Evolutionary conservation across 2,797 vertebrate genomes (phyloP), one percentile per base, ranked within the genome.

Genomic region (Miopithecus talapoin): DNA sequence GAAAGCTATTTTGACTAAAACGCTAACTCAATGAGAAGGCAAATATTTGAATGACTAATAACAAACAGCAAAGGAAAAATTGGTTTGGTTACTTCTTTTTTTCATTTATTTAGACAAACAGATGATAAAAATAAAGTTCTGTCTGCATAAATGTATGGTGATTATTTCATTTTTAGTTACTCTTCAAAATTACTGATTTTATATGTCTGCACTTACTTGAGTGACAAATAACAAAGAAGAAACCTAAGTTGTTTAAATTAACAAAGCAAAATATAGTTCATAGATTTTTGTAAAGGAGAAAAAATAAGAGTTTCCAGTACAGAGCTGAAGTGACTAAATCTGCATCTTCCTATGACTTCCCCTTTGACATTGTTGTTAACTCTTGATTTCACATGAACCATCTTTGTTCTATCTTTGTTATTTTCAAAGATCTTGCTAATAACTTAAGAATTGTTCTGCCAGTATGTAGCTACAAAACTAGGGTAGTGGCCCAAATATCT

Each of bases 21-120:
- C 36, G 33, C 36, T 92, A 81, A 93, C 14, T 97, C 57, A 43
- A 91, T 24, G 2, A 96, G 75, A 91, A 94, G 0, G 0, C 74
- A 96, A 97, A 97, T 96, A 97, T 93, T 98, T 97, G 92, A 30
- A 94, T 93, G 95, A 91, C 75, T 96, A 96, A 76, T 89, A 86
- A 93, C 14, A 95, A 86, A 91, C 14, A 95, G 89, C 57, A 95
- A 89, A 94, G 80, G 28, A 95, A 97, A 97, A 74, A 30, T 95
- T 26, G 6, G 28, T 79, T 94, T 87, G 72, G 39, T 89, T 89
- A 61, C 48, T 30, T 93, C 50, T 64, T 61, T 64, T 96, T 92
- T 80, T n/a, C 61, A 53, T 93, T 95, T 79, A 75, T 93, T 84
- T 95, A 93, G 76, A 92, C 68, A 96, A 85, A 81, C 28, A 83